Conservation (phyloP, 2,888 invertebrate species). For the Acrobasis suavella region DNA sequence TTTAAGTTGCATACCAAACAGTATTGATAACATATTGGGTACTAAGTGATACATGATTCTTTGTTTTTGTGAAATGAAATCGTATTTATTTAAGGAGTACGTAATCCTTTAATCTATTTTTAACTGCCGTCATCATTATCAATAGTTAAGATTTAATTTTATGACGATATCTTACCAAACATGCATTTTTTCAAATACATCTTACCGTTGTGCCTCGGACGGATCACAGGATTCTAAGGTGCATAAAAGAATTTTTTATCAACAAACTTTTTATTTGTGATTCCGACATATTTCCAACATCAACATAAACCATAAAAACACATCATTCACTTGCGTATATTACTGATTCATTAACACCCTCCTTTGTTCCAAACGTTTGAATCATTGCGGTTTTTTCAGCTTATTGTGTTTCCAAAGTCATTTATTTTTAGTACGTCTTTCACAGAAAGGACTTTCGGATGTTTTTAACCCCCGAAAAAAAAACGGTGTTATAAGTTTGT, state of each 20-base stretch:
- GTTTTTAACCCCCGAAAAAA: too few species aligned
- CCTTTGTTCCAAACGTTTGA: slow-evolving; percentile 3
- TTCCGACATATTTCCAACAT: background rate
- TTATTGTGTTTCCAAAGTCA: background rate
- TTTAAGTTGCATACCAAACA: slow-evolving; percentile 18
- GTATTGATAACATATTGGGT: slow-evolving; percentile 9
- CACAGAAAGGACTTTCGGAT: background rate
- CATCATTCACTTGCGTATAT: background rate
- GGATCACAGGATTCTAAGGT: too few species aligned
- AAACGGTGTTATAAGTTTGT: too few species aligned
- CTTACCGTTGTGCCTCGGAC: too few species aligned
- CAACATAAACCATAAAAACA: background rate
- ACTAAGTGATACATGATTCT: background rate
- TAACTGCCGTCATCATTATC: too few species aligned
- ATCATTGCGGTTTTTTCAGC: slow-evolving; percentile 4
- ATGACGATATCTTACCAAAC: too few species aligned
- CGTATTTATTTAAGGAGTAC: too few species aligned
- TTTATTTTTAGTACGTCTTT: background rate
- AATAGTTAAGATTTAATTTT: too few species aligned
- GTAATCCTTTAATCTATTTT: too few species aligned
- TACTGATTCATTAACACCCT: background rate
- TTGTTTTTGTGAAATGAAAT: too few species aligned
- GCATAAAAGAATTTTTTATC: background rate
- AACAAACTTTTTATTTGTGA: background rate
- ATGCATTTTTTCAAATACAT: too few species aligned